Percentiles rank a stretch among this genome's conserved stretches.
Conservation (phyloP, 2,113 vertebrate species). For the Antechinus stuartii region DNA sequence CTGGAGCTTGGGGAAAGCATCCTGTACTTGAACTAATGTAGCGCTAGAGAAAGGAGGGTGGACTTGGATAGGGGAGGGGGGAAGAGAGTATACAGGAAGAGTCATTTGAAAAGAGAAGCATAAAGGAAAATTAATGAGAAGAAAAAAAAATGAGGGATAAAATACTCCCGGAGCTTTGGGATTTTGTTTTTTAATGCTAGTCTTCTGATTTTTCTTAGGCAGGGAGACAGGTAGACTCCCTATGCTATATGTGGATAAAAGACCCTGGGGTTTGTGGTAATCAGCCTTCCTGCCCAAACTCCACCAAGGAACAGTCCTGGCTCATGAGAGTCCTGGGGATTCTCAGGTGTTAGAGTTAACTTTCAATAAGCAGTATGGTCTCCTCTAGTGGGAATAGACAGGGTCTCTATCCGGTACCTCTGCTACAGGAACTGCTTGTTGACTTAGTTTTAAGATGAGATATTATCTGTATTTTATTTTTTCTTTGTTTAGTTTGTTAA, state of each 20-base stretch:
- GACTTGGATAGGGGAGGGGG: not conserved
- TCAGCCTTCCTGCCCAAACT: not conserved
- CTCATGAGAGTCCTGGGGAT: not conserved
- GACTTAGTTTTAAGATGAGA: too few species aligned
- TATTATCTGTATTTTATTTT: too few species aligned
- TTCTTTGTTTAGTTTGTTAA: too few species aligned
- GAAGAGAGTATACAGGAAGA: not conserved
- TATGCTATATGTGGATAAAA: not conserved
- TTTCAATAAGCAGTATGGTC: not conserved
- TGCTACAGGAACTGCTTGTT: too few species aligned
- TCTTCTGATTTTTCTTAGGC: slow-evolving; percentile 15
- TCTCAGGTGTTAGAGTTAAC: slow-evolving; percentile 5
- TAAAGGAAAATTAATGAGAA: slow-evolving; percentile 6
- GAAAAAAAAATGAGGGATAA: not conserved
- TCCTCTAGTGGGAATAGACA: not conserved
- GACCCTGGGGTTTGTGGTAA: not conserved
- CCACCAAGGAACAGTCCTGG: not conserved
- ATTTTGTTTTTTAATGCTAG: slow-evolving; percentile 9
- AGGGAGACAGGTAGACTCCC: not conserved
- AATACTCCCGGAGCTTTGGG: not conserved
- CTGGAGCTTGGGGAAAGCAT: not conserved
- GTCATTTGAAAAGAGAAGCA: not conserved
- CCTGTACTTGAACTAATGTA: slow-evolving; percentile 1
- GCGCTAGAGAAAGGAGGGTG: not conserved
- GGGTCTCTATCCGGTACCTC: too few species aligned